These are phyloP conservation scores for Crotalus horridus DNA, from an alignment of 2,113 vertebrate genomes.

Conservation along the genomic window DNA sequence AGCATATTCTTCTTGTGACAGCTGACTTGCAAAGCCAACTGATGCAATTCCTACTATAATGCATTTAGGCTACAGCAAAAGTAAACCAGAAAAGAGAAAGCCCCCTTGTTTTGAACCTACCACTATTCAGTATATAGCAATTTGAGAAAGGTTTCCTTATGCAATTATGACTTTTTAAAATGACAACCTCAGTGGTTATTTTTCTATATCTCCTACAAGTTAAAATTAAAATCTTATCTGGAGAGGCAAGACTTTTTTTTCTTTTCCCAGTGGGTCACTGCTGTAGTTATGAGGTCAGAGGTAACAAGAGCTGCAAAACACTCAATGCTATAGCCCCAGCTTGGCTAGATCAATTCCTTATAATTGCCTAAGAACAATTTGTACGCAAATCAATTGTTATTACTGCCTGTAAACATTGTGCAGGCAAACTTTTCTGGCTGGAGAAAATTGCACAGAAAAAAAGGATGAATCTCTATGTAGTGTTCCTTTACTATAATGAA, in stretches of 20 bases:
- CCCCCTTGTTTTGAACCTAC: conserved; percentile 9
- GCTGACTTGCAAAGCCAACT: conserved; percentile 63
- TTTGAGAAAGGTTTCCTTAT: conserved; percentile 5
- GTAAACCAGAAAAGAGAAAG: conserved; percentile 47
- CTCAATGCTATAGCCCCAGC: conserved; percentile 51
- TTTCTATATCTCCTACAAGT: conserved; percentile 46
- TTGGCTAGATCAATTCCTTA: conserved; percentile 71
- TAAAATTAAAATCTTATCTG: conserved; percentile 49
- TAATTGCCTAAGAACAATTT: conserved; percentile 78
- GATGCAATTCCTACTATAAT: conserved; percentile 56
- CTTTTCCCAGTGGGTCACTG: conserved; percentile 31
- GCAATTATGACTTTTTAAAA: conserved; percentile 40
- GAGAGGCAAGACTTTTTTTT: conserved; percentile 17
- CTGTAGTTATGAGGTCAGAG: conserved; percentile 63
- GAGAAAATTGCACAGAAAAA: conserved; percentile 60
- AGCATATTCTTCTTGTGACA: conserved; percentile 60
- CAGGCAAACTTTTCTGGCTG: conserved; percentile 66
- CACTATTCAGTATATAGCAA: background rate
- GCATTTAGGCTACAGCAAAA: conserved; percentile 40
- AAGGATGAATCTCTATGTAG: conserved; percentile 56
- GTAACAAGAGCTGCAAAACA: conserved; percentile 61
- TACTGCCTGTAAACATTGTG: conserved; percentile 66
- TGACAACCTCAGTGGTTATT: conserved; percentile 46
- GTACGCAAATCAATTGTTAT: conserved; percentile 75
- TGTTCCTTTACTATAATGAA: conserved; percentile 47